Evolutionary conservation across 2,113 vertebrate genomes (phyloP).

Genomic region (Peromyscus polionotus): DNA sequence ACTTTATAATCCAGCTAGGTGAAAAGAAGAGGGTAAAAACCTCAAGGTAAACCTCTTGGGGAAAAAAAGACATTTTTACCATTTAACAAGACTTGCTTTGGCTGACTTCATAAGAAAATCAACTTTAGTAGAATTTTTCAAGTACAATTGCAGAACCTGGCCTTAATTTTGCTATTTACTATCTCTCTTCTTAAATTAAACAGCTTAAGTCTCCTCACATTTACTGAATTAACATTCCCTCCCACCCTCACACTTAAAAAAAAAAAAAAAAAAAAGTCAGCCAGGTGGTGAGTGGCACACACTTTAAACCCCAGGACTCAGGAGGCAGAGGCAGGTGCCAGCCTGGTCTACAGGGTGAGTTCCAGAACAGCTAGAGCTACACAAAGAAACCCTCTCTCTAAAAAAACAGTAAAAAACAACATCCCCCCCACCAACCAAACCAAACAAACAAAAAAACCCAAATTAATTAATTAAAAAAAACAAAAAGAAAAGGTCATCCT

Average conservation of each 20-base stretch:
- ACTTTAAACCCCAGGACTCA: not conserved
- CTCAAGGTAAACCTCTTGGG: not conserved
- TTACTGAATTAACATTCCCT: conserved; percentile 11
- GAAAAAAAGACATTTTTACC: not conserved
- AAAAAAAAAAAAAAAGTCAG: not conserved
- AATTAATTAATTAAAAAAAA: too few species aligned
- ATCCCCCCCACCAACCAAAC: too few species aligned
- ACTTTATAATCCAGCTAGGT: conserved; percentile 98
- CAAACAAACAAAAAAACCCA: too few species aligned
- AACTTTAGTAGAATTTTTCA: not conserved
- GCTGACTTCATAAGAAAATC: not conserved
- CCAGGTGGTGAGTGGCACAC: not conserved
- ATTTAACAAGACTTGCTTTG: not conserved
- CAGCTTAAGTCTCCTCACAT: not conserved
- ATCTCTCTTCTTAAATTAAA: not conserved
- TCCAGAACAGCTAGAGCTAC: not conserved
- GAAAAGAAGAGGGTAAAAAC: conserved; percentile 62
- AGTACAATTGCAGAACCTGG: not conserved
- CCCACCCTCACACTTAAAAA: not conserved
- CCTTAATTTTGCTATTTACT: not conserved
- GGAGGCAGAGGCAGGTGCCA: not conserved
- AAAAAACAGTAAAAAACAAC: too few species aligned
- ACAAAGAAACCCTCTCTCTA: not conserved
- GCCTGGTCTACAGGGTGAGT: not conserved
- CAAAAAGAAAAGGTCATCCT: not conserved